Conservation (phyloP, 2,888 invertebrate genomes). For the Cremastinae sp. region DNA sequence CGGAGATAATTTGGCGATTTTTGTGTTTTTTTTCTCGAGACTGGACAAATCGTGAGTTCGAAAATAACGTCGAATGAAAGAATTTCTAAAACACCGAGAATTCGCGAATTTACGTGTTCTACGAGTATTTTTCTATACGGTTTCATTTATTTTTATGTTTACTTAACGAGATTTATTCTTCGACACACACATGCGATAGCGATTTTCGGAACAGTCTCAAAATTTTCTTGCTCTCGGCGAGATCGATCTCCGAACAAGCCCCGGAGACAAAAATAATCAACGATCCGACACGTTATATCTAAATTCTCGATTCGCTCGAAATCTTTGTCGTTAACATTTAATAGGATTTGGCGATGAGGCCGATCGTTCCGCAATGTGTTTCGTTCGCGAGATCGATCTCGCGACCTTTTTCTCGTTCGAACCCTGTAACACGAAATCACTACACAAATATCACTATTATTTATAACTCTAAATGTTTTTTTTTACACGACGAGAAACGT, state of each 20-base stretch:
- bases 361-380: conserved; percentile 33
- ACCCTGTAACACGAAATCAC: conserved; percentile 60
- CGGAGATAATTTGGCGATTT: conserved; percentile 1
- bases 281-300: conserved; percentile 5
- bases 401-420: conserved; percentile 41
- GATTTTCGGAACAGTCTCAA: conserved; percentile 19
- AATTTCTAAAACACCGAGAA: conserved; percentile 39
- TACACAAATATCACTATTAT: conserved; percentile 26
- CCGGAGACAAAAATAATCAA: conserved; percentile 57
- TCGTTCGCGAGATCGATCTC: conserved; percentile 42
- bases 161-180: conserved; percentile 37
- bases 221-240: conserved; percentile 34
- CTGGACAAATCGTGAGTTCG: conserved; percentile 29
- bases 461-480: conserved; percentile 2
- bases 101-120: conserved; percentile 46
- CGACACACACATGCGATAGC: neutral
- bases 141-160: conserved; percentile 21
- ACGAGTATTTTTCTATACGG: conserved; percentile 5
- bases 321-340: conserved; percentile 25
- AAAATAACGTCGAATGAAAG: conserved; percentile 8
- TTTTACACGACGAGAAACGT: neutral
- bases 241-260: conserved; percentile 43
- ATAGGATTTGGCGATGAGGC: conserved; percentile 40
- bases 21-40: conserved; percentile 4
- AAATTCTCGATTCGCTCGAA: conserved; percentile 6